A percentile compares a stretch with the other conserved stretches of the same genome.
phyloP scores from a whole-genome alignment of 2,888 invertebrate species.

The Teinopalpus imperialis region DNA sequence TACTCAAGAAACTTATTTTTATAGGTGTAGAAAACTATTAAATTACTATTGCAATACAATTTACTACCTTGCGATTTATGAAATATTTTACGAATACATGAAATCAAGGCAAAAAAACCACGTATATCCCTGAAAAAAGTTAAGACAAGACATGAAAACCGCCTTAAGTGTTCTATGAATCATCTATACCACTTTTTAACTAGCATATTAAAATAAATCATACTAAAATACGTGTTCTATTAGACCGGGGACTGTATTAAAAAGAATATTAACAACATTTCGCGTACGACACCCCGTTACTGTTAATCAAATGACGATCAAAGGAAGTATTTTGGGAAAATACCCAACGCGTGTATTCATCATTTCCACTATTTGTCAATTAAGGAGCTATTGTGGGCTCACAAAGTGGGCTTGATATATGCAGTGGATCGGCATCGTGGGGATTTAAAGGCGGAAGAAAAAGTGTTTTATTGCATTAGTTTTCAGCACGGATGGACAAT shows the following conservation, averaged over 20 bases:
- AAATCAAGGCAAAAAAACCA: background rate
- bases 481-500: constrained; percentile 20
- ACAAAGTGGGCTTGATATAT: constrained; percentile 70
- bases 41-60: background rate
- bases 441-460: constrained; percentile 32
- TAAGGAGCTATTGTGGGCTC: constrained; percentile 75
- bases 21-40: background rate
- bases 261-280: constrained; percentile 78
- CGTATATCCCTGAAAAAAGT: constrained; percentile 15
- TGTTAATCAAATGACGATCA: constrained; percentile 78
- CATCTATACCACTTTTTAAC: constrained; percentile 43
- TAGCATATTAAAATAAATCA: constrained; percentile 51
- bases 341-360: constrained; percentile 74
- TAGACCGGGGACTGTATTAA: constrained; percentile 65
- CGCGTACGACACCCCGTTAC: constrained; percentile 59
- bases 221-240: constrained; percentile 53
- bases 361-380: constrained; percentile 81
- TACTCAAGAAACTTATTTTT: background rate
- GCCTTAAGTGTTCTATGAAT: constrained; percentile 40
- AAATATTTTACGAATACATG: background rate
- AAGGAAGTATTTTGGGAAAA: constrained; percentile 75
- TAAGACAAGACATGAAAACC: constrained; percentile 37
- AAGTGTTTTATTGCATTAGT: constrained; percentile 16
- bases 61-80: background rate
- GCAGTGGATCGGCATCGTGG: constrained; percentile 47